phyloP scores from a whole-genome alignment of 2,888 invertebrate genomes.

The Parnassius orleans region DNA sequence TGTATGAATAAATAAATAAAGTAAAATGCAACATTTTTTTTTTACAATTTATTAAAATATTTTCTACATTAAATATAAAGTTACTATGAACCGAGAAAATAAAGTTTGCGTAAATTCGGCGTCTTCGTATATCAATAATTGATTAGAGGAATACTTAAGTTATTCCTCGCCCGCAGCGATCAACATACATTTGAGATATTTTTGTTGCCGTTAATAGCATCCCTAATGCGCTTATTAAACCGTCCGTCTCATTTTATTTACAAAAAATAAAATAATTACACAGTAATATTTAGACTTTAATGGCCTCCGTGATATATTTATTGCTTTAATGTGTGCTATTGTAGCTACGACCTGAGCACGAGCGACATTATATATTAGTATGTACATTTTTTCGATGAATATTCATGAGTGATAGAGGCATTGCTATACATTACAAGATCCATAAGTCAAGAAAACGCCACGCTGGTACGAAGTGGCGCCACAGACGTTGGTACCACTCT shows the following conservation, averaged over 20 bases:
- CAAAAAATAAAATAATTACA: slow-evolving; percentile 66
- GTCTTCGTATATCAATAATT: slow-evolving; percentile 17
- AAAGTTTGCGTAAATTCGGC: background rate
- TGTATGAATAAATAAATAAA: no score
- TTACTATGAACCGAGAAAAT: no score
- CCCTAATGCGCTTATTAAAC: slow-evolving; percentile 64
- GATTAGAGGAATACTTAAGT: slow-evolving; percentile 33
- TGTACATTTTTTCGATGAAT: slow-evolving; percentile 68
- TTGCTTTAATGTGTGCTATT: slow-evolving; percentile 56
- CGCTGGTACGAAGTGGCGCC: slow-evolving; percentile 43
- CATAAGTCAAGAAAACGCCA: slow-evolving; percentile 75
- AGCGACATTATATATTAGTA: slow-evolving; percentile 61
- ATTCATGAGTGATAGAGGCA: slow-evolving; percentile 78
- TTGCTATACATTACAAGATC: slow-evolving; percentile 72
- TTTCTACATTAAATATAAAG: no score
- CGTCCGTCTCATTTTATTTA: slow-evolving; percentile 59
- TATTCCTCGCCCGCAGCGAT: slow-evolving; percentile 56
- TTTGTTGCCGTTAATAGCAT: slow-evolving; percentile 52
- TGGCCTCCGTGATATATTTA: slow-evolving; percentile 67
- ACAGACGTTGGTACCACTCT: slow-evolving; percentile 42
- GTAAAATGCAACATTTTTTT: background rate
- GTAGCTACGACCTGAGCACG: slow-evolving; percentile 40
- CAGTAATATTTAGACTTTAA: slow-evolving; percentile 54
- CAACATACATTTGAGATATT: slow-evolving; percentile 44
- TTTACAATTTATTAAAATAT: no score